Percentiles rank a stretch among this genome's conserved stretches.
Evolutionary conservation across 1,140 invertebrate species (phyloP).

Genomic region (Stegodyphus mimosarum): DNA sequence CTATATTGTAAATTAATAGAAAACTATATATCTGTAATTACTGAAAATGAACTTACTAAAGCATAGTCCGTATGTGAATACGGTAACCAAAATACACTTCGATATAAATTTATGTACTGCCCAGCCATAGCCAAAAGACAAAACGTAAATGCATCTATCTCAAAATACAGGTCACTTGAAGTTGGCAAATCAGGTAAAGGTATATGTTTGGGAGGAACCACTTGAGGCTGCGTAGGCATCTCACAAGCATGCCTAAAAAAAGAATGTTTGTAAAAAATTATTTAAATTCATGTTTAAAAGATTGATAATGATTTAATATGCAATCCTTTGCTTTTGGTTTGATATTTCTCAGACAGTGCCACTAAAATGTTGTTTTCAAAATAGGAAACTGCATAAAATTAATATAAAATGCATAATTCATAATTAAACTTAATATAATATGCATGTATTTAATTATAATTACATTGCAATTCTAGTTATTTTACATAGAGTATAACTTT

Average conservation of each 20-base stretch:
- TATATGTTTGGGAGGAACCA: slow-evolving; percentile 78
- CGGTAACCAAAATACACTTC: slow-evolving; percentile 96
- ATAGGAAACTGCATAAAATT: too few species aligned
- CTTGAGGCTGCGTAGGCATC: slow-evolving; percentile 39
- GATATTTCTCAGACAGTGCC: not conserved
- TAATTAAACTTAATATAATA: too few species aligned
- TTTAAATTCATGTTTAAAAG: not conserved
- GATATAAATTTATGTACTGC: slow-evolving; percentile 94
- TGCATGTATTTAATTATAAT: too few species aligned
- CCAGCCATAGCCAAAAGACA: slow-evolving; percentile 77
- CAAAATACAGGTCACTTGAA: slow-evolving; percentile 87
- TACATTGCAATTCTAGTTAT: too few species aligned
- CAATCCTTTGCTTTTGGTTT: not conserved
- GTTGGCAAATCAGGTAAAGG: slow-evolving; percentile 85
- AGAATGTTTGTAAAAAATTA: not conserved
- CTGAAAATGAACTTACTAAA: slow-evolving; percentile 76
- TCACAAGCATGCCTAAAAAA: slow-evolving; percentile 31
- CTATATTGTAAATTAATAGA: not conserved
- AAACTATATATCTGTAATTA: not conserved
- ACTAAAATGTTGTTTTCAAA: not conserved
- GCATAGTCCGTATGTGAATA: slow-evolving; percentile 88
- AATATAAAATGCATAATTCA: too few species aligned
- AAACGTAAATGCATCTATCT: slow-evolving; percentile 82
- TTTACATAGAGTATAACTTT: too few species aligned
- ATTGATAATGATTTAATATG: not conserved